Evolutionary conservation across 2,113 vertebrate genomes (phyloP), one percentile per base, ranked within the genome.

Genomic region (Ia io): DNA sequence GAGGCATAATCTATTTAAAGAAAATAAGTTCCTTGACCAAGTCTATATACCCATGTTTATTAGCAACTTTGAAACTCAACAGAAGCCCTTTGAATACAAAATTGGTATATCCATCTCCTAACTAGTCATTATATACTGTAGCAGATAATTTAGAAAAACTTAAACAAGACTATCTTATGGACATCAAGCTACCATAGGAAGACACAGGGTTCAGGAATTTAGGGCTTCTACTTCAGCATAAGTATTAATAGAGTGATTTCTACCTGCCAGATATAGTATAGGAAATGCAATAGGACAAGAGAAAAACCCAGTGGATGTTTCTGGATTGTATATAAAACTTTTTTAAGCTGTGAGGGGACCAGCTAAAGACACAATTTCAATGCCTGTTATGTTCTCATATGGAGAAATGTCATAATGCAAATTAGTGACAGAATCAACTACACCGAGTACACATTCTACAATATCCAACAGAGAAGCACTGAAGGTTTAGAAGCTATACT

Each of bases 381-480:
- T 82, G 42, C 7, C 35, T 80, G 44, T 78, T 90, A 69, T 89
- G 25, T 49, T 77, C n/a, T 96, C 47, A 47, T 63, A 67, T 47
- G 63, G 77, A 96, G 59, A 80, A 95, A 88, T 69, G 14, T 35
- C 65, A 90, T 51, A 71, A 67, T 78, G 32, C 13, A 77, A 92
- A 95, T 35, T 51, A 37, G 35, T 49, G 53, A 90, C 12, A 88
- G 67, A 77, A 69, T 88, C 30, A 82, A 53, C 30, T 22, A 37
- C 11, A 3, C 0, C 16, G 18, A 92, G n/a, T 17, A 17, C 32
- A 42, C 18, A 9, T 49, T 74, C 28, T 47, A 49, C 20, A 92
- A 93, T 28, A 70, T 20, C 37, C 9, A 51, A 25, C 53, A 73
- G 76, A 80, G 12, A 76, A 59, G 7, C 40, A 40, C 30, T 77